Evolutionary conservation across 2,113 vertebrate genomes (phyloP), one percentile per base, ranked within the genome.

Genomic region (Pseudopipra pipra): DNA sequence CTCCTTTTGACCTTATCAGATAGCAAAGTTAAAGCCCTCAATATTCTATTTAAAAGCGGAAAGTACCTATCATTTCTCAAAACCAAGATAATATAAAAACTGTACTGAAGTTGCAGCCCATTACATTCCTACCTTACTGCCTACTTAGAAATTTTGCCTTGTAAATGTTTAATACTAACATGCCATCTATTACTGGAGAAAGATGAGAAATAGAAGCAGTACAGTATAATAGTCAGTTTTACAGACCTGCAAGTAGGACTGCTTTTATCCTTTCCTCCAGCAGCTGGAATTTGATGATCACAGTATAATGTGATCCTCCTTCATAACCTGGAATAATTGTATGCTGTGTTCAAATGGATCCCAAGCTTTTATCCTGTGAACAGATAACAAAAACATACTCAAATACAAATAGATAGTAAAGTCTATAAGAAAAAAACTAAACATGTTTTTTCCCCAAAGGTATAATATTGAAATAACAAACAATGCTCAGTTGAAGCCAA

Each of bases 351-450:
- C 97, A 95, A 96, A 96, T 15, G 92, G 95, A 66, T 98, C 97
- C 97, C 97, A 98, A 30, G 97, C 89, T 66, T 97, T 97, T 66
- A 96, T 74, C 55, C 97, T 97, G 55, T 65, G 51, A 54, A 31
- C 9, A 67, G 37, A 23, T n/a, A 85, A 43, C n/a, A 90, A 85
- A 82, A 52, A 9, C 5, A 6, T 46, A 89, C 19, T 77, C 65
- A 56, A 76, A 87, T 66, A 84, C 14, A 77, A 27, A 61, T 11
- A 62, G 13, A 28, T 28, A 30, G n/a, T 61, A 54, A 76, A 78
- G 37, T 37, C 15, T 56, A 2, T 52, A 25, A 39, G 59, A 27
- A 66, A 74, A 54, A 51, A 7, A 4, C 2, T n/a, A 41, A 73
- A 18, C 30, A 52, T 14, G 3, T 5, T 8, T 51, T 58, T 16